A percentile compares a stretch with the other conserved stretches of the same genome.
Conservation (phyloP, 2,888 invertebrate genomes). For the Acleris sparsana region DNA sequence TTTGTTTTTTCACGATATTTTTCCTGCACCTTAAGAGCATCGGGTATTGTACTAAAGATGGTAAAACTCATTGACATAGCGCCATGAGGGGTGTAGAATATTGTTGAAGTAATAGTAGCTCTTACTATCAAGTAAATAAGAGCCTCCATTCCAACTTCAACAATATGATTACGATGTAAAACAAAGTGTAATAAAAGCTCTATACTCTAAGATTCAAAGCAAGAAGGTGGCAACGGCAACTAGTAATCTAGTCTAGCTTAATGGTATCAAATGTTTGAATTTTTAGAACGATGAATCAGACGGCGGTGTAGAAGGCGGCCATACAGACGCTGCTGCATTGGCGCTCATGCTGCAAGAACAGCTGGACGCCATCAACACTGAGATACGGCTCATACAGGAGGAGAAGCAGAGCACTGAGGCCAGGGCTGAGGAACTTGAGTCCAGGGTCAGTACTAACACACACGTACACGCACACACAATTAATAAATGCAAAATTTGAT, state of each 20-base stretch:
- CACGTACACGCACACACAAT: background rate
- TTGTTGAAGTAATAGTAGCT: too few species aligned
- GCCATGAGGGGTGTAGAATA: too few species aligned
- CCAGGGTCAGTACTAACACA: slow-evolving; percentile 80
- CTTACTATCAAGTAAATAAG: too few species aligned
- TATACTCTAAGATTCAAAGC: too few species aligned
- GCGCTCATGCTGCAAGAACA: slow-evolving; percentile 99
- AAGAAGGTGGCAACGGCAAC: too few species aligned
- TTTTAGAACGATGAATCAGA: slow-evolving; percentile 72
- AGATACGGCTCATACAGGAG: slow-evolving; percentile 95
- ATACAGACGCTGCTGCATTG: slow-evolving; percentile 97
- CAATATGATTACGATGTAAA: too few species aligned
- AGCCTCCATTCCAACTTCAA: too few species aligned
- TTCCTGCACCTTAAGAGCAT: too few species aligned
- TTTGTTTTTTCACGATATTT: too few species aligned
- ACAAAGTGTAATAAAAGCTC: too few species aligned
- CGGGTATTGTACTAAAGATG: too few species aligned
- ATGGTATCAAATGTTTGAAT: background rate
- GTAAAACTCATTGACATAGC: too few species aligned
- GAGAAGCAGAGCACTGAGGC: slow-evolving; percentile 99
- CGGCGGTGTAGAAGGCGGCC: slow-evolving; percentile 81
- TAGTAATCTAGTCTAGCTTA: background rate
- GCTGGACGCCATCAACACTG: slow-evolving; percentile 99
- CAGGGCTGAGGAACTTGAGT: slow-evolving; percentile 98
- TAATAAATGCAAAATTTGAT: background rate